A percentile compares a stretch with the other conserved stretches of the same genome.
These are phyloP conservation scores for Ornithoptera priamus DNA, from an alignment of 2,888 invertebrate species.

Conservation along the genomic window DNA sequence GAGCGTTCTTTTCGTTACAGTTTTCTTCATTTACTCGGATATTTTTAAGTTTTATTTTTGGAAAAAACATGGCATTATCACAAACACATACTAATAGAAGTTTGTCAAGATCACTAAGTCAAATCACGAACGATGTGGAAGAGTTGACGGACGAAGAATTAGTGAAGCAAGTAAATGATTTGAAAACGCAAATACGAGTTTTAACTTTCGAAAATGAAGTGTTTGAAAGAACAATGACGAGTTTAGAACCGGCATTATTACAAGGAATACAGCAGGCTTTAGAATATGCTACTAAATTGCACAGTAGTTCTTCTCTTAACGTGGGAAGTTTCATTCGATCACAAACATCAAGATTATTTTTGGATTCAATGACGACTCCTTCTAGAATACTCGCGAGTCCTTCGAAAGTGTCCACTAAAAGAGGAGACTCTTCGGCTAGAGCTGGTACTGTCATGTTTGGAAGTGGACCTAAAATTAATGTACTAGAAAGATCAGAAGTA, in stretches of 20 bases:
- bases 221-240: slow-evolving; percentile 67
- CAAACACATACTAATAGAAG: slow-evolving; percentile 45
- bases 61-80: slow-evolving; percentile 34
- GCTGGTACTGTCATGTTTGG: slow-evolving; percentile 58
- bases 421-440: slow-evolving; percentile 61
- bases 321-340: slow-evolving; percentile 56
- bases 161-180: slow-evolving; percentile 53
- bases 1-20: slow-evolving; percentile 3
- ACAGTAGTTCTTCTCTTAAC: slow-evolving; percentile 48
- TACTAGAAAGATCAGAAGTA: slow-evolving; percentile 75
- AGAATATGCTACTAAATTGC: slow-evolving; percentile 59
- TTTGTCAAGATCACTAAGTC: slow-evolving; percentile 56
- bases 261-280: slow-evolving; percentile 68
- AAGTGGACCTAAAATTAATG: slow-evolving; percentile 67
- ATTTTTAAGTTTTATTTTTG: slow-evolving; percentile 20
- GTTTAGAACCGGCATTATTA: slow-evolving; percentile 69
- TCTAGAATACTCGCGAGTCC: slow-evolving; percentile 49
- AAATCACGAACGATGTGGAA: slow-evolving; percentile 49
- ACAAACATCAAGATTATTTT: slow-evolving; percentile 49
- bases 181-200: slow-evolving; percentile 54
- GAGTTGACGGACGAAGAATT: slow-evolving; percentile 60
- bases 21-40: slow-evolving; percentile 24
- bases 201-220: slow-evolving; percentile 75
- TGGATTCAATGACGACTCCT: slow-evolving; percentile 50
- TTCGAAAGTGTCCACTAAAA: slow-evolving; percentile 52